phyloP scores from a whole-genome alignment of 2,797 vertebrate genomes.

The Labeo calbasu region DNA sequence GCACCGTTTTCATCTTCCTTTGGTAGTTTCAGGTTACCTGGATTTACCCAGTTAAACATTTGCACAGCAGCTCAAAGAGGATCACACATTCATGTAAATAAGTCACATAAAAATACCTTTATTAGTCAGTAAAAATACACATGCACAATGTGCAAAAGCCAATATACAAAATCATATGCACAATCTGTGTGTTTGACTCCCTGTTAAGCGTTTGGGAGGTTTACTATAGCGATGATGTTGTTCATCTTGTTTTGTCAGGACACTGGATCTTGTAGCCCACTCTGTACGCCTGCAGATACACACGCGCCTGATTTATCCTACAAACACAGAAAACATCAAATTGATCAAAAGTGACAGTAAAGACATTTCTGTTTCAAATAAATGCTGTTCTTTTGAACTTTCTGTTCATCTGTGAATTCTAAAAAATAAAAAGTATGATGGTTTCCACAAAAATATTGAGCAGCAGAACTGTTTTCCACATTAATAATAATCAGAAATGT shows the following conservation, averaged over 20 bases:
- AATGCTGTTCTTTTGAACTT: neutral
- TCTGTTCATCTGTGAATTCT: neutral
- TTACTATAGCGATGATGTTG: neutral
- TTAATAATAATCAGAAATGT: neutral
- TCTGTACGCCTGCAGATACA: conserved; percentile 83
- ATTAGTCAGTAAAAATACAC: neutral
- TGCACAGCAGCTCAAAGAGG: neutral
- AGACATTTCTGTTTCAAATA: neutral
- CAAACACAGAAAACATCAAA: conserved; percentile 46
- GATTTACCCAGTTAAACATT: neutral
- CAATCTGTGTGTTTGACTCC: neutral
- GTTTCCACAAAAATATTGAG: neutral
- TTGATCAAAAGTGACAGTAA: neutral
- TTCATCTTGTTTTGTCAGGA: conserved; percentile 71
- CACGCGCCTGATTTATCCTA: conserved; percentile 84
- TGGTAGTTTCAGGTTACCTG: neutral
- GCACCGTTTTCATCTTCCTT: neutral
- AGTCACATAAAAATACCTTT: conserved; percentile 6
- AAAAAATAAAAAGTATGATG: neutral
- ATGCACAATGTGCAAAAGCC: conserved; percentile 2
- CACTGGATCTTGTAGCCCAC: conserved; percentile 85
- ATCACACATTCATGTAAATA: neutral
- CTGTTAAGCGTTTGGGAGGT: neutral
- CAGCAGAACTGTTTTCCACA: neutral
- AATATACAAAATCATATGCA: neutral